Evolutionary conservation across 1,140 invertebrate genomes (phyloP).

Genomic region (Laodelphax striatellus): DNA sequence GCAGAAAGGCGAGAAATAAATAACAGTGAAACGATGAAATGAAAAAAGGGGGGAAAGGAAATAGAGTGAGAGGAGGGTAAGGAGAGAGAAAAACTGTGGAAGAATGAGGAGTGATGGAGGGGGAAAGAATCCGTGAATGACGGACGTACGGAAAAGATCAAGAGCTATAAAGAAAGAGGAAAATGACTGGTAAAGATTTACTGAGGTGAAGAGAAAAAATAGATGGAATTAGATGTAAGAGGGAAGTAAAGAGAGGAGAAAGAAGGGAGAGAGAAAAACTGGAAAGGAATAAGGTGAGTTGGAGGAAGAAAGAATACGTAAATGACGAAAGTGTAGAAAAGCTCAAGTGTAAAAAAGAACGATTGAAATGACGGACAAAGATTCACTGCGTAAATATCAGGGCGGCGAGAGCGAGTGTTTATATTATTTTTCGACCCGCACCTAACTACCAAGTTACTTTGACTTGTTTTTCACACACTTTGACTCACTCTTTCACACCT

Average conservation of each 20-base stretch:
- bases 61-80: background rate
- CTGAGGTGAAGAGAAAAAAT: background rate
- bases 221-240: too few relatives aligned
- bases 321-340: too few relatives aligned
- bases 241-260: too few relatives aligned
- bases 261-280: too few relatives aligned
- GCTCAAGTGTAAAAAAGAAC: too few relatives aligned
- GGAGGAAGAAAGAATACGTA: too few relatives aligned
- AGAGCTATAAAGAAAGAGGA: too few relatives aligned
- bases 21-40: background rate
- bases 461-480: too few relatives aligned
- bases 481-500: too few relatives aligned
- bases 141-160: too few relatives aligned
- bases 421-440: background rate
- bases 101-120: background rate
- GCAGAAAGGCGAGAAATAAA: background rate
- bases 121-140: background rate
- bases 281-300: too few relatives aligned
- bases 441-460: background rate
- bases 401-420: conserved; percentile 1
- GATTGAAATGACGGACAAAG: background rate
- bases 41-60: background rate
- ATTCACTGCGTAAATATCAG: background rate
- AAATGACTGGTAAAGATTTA: too few relatives aligned
- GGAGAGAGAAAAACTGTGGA: conserved; percentile 2